Percentiles rank a stretch among this genome's conserved stretches.
phyloP scores from a whole-genome alignment of 2,888 invertebrate species.

The Tridacna crocea region DNA sequence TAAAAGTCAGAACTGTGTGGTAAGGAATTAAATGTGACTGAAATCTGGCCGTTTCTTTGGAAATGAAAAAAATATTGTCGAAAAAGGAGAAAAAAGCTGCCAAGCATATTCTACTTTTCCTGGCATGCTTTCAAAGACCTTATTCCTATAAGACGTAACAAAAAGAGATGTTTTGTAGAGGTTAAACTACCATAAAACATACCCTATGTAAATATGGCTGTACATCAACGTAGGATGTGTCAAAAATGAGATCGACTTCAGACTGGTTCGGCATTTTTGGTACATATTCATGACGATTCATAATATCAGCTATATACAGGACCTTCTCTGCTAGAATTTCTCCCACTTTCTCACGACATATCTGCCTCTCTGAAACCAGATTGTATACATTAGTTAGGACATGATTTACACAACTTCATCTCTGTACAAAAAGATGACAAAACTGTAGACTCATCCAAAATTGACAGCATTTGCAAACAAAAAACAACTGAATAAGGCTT shows the following conservation, averaged over 20 bases:
- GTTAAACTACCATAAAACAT: neutral
- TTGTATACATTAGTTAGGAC: too few relatives aligned
- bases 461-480: too few relatives aligned
- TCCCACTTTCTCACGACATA: slow-evolving; percentile 90
- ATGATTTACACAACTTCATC: too few relatives aligned
- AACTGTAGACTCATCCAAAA: too few relatives aligned
- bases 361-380: slow-evolving; percentile 89
- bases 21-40: too few relatives aligned
- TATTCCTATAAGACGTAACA: neutral
- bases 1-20: too few relatives aligned
- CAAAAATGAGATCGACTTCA: slow-evolving; percentile 96
- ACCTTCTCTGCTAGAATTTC: slow-evolving; percentile 93
- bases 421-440: too few relatives aligned
- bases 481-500: too few relatives aligned
- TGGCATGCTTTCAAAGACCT: neutral
- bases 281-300: slow-evolving; percentile 97
- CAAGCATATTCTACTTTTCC: neutral
- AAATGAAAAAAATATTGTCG: neutral
- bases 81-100: neutral
- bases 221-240: slow-evolving; percentile 95
- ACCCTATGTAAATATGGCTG: slow-evolving; percentile 99
- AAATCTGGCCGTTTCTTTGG: too few relatives aligned
- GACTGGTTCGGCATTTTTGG: slow-evolving; percentile 97
- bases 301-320: slow-evolving; percentile 96
- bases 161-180: neutral